Conservation (phyloP, 2,797 vertebrate species). For the Acipenser transmontanus region DNA sequence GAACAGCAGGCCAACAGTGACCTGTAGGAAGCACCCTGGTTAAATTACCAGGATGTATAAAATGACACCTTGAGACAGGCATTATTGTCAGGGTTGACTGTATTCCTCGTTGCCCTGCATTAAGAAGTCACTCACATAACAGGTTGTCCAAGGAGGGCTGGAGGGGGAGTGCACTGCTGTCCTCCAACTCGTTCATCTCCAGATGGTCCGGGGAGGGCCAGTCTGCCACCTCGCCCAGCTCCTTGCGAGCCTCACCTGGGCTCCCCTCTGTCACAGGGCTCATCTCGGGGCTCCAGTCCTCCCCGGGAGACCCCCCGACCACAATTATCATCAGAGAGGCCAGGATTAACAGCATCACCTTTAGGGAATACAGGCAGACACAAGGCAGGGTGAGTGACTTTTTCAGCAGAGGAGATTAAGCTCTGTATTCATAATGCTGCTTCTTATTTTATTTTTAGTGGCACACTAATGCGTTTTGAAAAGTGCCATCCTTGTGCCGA, state of each 20-base stretch:
- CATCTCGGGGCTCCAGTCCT: slow-evolving; percentile 34
- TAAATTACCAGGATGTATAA: too few relatives aligned
- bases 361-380: slow-evolving; percentile 6
- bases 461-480: too few relatives aligned
- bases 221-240: slow-evolving; percentile 10
- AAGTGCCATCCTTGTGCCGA: too few relatives aligned
- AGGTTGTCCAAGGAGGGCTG: slow-evolving; percentile 53
- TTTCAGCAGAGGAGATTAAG: too few relatives aligned
- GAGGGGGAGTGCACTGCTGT: slow-evolving; percentile 27
- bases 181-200: slow-evolving; percentile 49
- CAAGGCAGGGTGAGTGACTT: not conserved
- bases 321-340: slow-evolving; percentile 59
- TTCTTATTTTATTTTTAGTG: too few relatives aligned
- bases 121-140: slow-evolving; percentile 36
- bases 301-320: slow-evolving; percentile 45
- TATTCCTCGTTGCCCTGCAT: too few relatives aligned
- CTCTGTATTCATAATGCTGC: too few relatives aligned
- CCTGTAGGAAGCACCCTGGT: too few relatives aligned
- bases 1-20: too few relatives aligned
- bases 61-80: too few relatives aligned
- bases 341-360: slow-evolving; percentile 62
- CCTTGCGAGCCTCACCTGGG: slow-evolving; percentile 28
- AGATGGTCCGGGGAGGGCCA: slow-evolving; percentile 23
- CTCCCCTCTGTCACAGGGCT: not conserved
- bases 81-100: too few relatives aligned